Base-by-base conservation (phyloP, 1,140 invertebrate species). In the Tetragonula clypearis region DNA sequence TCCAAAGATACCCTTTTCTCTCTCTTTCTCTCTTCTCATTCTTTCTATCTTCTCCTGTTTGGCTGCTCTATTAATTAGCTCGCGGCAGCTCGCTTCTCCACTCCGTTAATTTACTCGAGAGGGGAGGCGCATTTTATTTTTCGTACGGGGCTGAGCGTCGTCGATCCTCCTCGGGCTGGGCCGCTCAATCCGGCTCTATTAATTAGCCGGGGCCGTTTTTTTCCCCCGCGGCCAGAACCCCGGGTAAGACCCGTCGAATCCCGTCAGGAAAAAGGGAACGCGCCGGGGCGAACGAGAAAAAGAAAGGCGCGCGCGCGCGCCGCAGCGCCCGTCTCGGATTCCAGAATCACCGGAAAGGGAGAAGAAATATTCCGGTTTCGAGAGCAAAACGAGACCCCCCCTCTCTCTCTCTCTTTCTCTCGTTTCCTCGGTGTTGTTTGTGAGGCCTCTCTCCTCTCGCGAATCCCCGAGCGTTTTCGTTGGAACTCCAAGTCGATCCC, bases 71-170 rank as follows among this genome's bases (percentile, higher is more conserved):
- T 90, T 90, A 90, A 90, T 90, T 90, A 90, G 88, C 85, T 89
- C 84, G 89, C 89, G 82, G 82, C 76, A 86, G 80, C 65, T 87
- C 73, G 80, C 35, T 80, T 69, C 79, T 69, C 62, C 86, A 65
- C 69, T 84, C 87, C 79, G 91, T 92, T 92, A 92, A 92, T 93
- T 93, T 92, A 91, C 92, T 87, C 90, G 60, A 62, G 60, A n/a
- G 12, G 88, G 87, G 87, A 92, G 87, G 88, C 87, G 87, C 86
- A 90, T 89, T 88, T 90, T 90, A 90, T 89, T 90, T 90, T 90
- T 90, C 88, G 82, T 86, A 87, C 82, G 85, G 71, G 66, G 79
- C 88, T 76, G 87, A 88, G 75, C 77, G 82, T 84, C 88, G 87
- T 74, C 79, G 84, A 82, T 82, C 80, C 65, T 83, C 85, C 35